Conservation (phyloP, 2,797 vertebrate species). For the Iguana delicatissima region DNA sequence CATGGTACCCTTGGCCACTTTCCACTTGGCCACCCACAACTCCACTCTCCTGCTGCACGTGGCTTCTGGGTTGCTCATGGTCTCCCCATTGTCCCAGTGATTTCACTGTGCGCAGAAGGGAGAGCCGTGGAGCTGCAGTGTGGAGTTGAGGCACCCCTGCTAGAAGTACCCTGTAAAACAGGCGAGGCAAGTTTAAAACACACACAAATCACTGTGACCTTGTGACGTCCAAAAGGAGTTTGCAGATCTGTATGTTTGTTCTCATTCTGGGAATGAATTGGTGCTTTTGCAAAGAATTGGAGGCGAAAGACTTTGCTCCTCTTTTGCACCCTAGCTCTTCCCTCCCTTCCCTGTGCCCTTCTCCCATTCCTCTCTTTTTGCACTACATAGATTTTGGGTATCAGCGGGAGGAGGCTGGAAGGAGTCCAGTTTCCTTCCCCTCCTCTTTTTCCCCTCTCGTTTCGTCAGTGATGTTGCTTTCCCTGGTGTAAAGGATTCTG, state of each 20-base stretch:
- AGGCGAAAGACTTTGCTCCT: background rate
- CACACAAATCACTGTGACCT: background rate
- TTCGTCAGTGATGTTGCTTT: conserved; percentile 67
- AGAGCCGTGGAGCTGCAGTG: background rate
- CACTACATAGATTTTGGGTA: conserved; percentile 67
- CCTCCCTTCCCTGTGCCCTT: background rate
- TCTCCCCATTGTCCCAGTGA: background rate
- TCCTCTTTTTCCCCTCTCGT: conserved; percentile 46
- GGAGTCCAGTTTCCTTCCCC: conserved; percentile 56
- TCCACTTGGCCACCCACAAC: background rate
- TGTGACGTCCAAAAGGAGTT: background rate
- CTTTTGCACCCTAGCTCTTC: background rate
- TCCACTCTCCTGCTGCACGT: too few relatives aligned
- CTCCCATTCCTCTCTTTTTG: conserved; percentile 41
- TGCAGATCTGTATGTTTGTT: conserved; percentile 59
- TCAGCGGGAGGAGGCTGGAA: conserved; percentile 51
- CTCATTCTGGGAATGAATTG: conserved; percentile 72
- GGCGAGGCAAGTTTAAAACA: background rate
- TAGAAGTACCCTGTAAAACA: background rate
- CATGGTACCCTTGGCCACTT: background rate
- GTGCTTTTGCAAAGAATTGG: background rate
- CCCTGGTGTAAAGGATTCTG: conserved; percentile 69
- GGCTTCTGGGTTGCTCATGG: too few relatives aligned
- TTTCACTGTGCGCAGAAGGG: too few relatives aligned
- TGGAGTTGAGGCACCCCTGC: background rate